These are phyloP conservation scores for Masticophis lateralis DNA, from an alignment of 2,797 vertebrate species.

Conservation along the genomic window DNA sequence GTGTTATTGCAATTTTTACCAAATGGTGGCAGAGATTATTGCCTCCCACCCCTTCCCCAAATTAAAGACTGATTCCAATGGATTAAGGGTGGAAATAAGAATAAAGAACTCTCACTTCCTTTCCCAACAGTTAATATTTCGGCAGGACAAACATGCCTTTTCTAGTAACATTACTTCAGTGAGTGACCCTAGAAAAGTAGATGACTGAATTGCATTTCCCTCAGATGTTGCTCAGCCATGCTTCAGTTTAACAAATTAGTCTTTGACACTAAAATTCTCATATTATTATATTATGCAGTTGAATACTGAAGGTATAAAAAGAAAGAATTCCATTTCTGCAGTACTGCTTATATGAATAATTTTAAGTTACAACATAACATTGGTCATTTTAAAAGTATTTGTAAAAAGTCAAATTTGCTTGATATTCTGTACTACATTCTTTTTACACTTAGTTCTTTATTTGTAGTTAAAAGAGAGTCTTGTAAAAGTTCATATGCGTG, in stretches of 20 bases:
- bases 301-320: not conserved
- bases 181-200: not conserved
- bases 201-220: not conserved
- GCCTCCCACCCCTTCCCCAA: not conserved
- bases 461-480: slow-evolving; percentile 69
- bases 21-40: not conserved
- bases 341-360: not conserved
- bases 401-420: not conserved
- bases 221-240: too few species aligned
- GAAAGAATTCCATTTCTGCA: not conserved
- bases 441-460: slow-evolving; percentile 19
- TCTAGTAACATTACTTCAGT: not conserved
- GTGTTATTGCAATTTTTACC: not conserved
- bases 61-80: not conserved
- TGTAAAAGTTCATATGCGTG: slow-evolving; percentile 28
- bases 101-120: not conserved
- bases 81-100: not conserved
- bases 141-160: not conserved
- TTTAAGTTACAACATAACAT: not conserved
- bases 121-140: not conserved
- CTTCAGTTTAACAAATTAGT: not conserved
- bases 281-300: not conserved
- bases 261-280: not conserved
- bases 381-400: not conserved
- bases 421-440: not conserved